Percentiles rank a stretch among this genome's conserved stretches.
These are phyloP conservation scores for Argentina silus DNA, from an alignment of 2,797 vertebrate species.

Conservation along the genomic window DNA sequence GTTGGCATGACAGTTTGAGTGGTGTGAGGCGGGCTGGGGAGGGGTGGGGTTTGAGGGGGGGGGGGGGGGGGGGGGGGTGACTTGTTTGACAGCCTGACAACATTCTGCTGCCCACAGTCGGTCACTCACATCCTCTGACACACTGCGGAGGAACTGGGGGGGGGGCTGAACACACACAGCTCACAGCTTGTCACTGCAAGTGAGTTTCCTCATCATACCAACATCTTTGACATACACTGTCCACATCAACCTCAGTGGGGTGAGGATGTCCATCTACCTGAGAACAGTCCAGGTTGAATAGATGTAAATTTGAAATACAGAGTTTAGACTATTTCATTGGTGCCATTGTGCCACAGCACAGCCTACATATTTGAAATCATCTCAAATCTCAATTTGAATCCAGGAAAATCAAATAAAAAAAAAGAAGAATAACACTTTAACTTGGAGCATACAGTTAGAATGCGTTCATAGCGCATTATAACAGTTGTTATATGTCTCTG, in stretches of 20 bases:
- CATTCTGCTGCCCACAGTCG: conserved; percentile 61
- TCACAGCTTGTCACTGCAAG: neutral
- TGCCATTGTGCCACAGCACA: too few species aligned
- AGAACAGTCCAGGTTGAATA: neutral
- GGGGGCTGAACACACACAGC: conserved; percentile 31
- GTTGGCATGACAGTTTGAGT: conserved; percentile 41
- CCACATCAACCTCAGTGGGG: neutral
- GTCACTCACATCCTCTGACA: conserved; percentile 60
- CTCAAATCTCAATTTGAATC: neutral
- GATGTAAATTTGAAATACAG: too few species aligned
- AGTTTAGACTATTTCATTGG: too few species aligned
- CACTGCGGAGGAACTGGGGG: neutral
- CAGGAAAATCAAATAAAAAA: too few species aligned
- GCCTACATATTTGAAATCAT: neutral
- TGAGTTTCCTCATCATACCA: too few species aligned
- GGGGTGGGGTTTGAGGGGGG: conserved; percentile 12
- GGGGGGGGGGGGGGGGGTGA: conserved; percentile 20
- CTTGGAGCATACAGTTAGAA: neutral
- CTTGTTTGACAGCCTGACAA: conserved; percentile 63
- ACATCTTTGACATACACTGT: neutral
- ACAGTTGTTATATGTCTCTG: neutral
- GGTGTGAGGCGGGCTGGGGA: conserved; percentile 29
- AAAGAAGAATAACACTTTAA: too few species aligned
- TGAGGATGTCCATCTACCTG: neutral
- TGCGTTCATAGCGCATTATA: neutral